Base-by-base conservation (phyloP, 2,113 vertebrate species). In the Natator depressus region DNA sequence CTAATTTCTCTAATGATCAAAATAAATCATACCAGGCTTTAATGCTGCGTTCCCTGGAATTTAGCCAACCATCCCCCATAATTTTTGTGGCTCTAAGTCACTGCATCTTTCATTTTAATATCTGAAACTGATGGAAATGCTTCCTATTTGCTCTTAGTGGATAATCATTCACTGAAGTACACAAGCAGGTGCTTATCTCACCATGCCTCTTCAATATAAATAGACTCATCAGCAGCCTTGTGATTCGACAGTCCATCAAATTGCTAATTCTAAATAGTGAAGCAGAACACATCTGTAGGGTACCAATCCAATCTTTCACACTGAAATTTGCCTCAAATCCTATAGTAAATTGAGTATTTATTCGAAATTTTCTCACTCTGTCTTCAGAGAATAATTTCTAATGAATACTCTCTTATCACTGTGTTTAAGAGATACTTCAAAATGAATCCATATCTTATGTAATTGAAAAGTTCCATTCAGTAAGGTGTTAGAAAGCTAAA, bases 171-270 rank as follows among this genome's bases (percentile, higher is more conserved):
- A 88, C 55, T 4, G 0, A 89, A 97, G 95, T 80, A 95, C 78
- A 92, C 62, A 96, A 88, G 85, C 97, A 98, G 95, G 95, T 97
- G 97, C 84, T 96, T 92, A 87, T 96, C 85, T 91, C 47, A 72
- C 29, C 85, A n/a, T 93, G 85, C 53, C 97, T 96, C 96, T 96
- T 96, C 89, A 96, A 55, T 92, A 90, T 93, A 90, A 98, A 98
- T 97, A 93, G 95, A 93, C 85, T 97, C 96, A 98, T 95, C 95
- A 98, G 78, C 87, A 96, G 95, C 86, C 86, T 88, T 78, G 62
- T 35, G 88, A 97, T 94, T 94, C 6, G 4, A 91, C 79, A 95
- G 93, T 94, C 97, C 90, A 95, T 97, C 94, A 80, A 95, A 95
- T 29, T 96, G 90, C 72, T 98, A 84, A 97, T 97, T 97, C 84